Evolutionary conservation across 2,888 invertebrate genomes (phyloP).

Genomic region (Agrochola lychnidis): DNA sequence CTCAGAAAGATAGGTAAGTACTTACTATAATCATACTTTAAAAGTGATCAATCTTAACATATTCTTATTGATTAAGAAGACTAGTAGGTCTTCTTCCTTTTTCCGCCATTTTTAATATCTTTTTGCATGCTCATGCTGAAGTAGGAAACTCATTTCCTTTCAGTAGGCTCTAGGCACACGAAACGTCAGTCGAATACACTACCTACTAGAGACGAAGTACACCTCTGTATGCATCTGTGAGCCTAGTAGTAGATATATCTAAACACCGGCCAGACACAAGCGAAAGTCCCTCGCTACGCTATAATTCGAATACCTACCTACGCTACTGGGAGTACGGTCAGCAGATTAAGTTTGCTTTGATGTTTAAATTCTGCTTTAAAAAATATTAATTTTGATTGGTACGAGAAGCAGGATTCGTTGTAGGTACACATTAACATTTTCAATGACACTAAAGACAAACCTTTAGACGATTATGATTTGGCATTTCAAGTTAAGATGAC

Average conservation of each 20-base stretch:
- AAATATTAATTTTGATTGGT: background rate
- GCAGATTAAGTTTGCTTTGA: slow-evolving; percentile 50
- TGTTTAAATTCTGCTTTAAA: slow-evolving; percentile 12
- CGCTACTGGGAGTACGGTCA: slow-evolving; percentile 51
- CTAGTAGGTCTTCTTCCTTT: background rate
- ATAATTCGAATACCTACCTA: slow-evolving; percentile 69
- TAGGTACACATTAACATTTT: background rate
- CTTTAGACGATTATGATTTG: background rate
- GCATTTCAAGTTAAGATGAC: background rate
- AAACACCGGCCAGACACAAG: slow-evolving; percentile 67
- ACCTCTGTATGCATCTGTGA: slow-evolving; percentile 33
- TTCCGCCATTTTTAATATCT: slow-evolving; percentile 18
- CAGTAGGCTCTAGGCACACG: slow-evolving; percentile 3
- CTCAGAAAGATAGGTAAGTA: background rate
- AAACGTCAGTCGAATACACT: slow-evolving; percentile 13
- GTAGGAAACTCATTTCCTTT: slow-evolving; percentile 30
- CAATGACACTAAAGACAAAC: background rate
- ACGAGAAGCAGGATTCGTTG: background rate
- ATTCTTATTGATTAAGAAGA: slow-evolving; percentile 4
- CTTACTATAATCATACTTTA: background rate
- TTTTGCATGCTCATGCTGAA: background rate
- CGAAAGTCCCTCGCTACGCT: slow-evolving; percentile 73
- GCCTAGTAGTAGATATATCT: slow-evolving; percentile 43
- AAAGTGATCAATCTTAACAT: background rate
- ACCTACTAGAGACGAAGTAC: slow-evolving; percentile 14